Conservation (phyloP, 2,797 vertebrate species). For the Siniperca scherzeri region DNA sequence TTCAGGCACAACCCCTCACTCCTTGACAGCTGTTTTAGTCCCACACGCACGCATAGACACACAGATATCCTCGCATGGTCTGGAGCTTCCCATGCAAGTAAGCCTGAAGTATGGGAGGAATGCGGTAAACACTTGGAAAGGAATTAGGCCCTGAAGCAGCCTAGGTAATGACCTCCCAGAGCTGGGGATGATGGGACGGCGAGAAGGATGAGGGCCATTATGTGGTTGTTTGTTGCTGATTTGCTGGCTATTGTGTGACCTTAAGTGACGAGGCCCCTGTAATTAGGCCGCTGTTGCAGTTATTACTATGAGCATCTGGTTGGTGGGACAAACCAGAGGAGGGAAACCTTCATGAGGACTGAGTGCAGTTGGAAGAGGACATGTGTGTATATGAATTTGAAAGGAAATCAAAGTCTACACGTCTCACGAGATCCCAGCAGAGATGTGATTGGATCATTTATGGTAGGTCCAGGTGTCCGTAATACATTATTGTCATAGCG, state of each 20-base stretch:
- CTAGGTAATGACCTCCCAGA: constrained; percentile 77
- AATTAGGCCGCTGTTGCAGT: constrained; percentile 69
- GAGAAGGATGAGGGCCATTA: constrained; percentile 84
- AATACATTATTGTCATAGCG: too few relatives aligned
- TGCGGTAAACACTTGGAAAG: constrained; percentile 80
- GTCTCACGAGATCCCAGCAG: too few relatives aligned
- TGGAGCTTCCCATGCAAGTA: constrained; percentile 68
- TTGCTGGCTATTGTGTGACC: constrained; percentile 67
- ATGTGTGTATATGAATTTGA: neutral
- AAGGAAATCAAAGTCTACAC: neutral
- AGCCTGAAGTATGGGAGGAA: constrained; percentile 80
- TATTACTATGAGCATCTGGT: constrained; percentile 62
- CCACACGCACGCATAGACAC: constrained; percentile 33
- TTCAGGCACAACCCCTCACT: constrained; percentile 55
- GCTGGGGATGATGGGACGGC: constrained; percentile 69
- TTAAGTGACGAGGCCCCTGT: constrained; percentile 68
- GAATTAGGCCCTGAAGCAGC: constrained; percentile 72
- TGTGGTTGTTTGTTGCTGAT: constrained; percentile 77
- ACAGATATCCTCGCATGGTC: constrained; percentile 42
- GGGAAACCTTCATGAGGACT: constrained; percentile 13
- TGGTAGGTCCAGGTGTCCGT: too few relatives aligned
- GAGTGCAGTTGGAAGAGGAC: neutral
- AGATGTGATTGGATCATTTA: too few relatives aligned
- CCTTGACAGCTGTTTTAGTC: constrained; percentile 68
- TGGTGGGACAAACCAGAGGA: constrained; percentile 28